Conservation (phyloP, 2,113 vertebrate genomes). For the Cepphus grylle region DNA sequence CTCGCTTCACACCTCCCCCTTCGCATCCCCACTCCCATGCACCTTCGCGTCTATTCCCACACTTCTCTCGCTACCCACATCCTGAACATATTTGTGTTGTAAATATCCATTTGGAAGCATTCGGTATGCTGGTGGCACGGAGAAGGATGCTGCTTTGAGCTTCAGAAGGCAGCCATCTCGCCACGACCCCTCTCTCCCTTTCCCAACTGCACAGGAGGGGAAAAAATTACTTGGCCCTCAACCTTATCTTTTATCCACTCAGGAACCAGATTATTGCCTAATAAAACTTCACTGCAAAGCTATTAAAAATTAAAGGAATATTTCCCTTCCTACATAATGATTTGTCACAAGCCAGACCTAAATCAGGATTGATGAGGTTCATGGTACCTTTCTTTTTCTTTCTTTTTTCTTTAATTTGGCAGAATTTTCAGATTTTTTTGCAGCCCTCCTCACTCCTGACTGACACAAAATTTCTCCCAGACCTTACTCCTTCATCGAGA, state of each 20-base stretch:
- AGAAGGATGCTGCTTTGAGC: slow-evolving; percentile 17
- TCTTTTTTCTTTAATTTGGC: background rate
- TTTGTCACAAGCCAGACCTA: slow-evolving; percentile 49
- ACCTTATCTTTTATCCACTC: slow-evolving; percentile 52
- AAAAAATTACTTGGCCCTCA: slow-evolving; percentile 27
- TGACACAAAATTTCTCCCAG: background rate
- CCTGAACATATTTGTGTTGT: slow-evolving; percentile 70
- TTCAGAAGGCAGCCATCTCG: background rate
- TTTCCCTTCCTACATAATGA: slow-evolving; percentile 52
- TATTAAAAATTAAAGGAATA: slow-evolving; percentile 65
- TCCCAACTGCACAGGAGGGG: background rate
- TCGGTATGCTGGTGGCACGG: slow-evolving; percentile 28
- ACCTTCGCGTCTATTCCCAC: slow-evolving; percentile 66
- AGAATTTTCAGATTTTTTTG: background rate
- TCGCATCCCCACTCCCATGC: slow-evolving; percentile 65
- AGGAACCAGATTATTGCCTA: slow-evolving; percentile 57
- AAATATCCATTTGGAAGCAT: slow-evolving; percentile 65
- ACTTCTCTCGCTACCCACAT: slow-evolving; percentile 66
- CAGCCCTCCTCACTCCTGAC: background rate
- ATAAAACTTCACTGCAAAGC: slow-evolving; percentile 62
- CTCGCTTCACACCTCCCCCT: slow-evolving; percentile 70
- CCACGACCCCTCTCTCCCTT: slow-evolving; percentile 6
- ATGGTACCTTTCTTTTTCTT: background rate
- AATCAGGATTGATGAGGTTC: slow-evolving; percentile 27
- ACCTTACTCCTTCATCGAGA: background rate